Evolutionary conservation across 2,797 vertebrate genomes (phyloP), one percentile per base, ranked within the genome.

Genomic region (Sebastes hopkinsi): DNA sequence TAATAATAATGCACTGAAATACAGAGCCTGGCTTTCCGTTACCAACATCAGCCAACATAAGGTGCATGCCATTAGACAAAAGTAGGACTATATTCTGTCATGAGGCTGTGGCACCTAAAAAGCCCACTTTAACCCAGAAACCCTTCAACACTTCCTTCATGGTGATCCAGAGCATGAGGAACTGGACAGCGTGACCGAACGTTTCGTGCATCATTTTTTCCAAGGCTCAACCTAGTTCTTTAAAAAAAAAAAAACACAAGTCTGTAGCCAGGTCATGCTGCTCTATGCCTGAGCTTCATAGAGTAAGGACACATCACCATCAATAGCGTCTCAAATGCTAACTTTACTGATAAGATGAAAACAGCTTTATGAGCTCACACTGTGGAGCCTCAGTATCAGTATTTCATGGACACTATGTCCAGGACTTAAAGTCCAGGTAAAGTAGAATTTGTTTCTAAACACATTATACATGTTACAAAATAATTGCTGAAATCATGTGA

Each of bases 1-100:
- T 80, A 64, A 72, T 75, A 89, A 88, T 86, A 88, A 82, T 70
- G 83, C 68, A 22, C 52, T 82, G 71, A 89, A 84, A 81, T 67
- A 74, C 25, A 66, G 56, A 34, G 22, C 55, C 34, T 29, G 3
- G 25, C 77, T 77, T 60, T 81, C 67, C 25, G 23, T 61, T 87
- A 20, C 69, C 74, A 75, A 46, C 80, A 79, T 66, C 46, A 72
- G 73, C 73, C 59, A 67, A 80, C 75, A 69, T 14, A 56, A 84
- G 70, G 79, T 29, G 52, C 62, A 38, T 60, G 72, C 69, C 77
- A 64, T 30, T 22, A 59, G 52, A 88, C 59, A 80, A 67, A 81
- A 56, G 64, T 30, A 23, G 50, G 52, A 29, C 62, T 76, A 66
- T 75, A 61, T 54, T 74, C 68, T 77, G 60, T 68, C 82, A 67